Evolutionary conservation across 2,113 vertebrate species (phyloP).

Genomic region (Tragelaphus imberbis): DNA sequence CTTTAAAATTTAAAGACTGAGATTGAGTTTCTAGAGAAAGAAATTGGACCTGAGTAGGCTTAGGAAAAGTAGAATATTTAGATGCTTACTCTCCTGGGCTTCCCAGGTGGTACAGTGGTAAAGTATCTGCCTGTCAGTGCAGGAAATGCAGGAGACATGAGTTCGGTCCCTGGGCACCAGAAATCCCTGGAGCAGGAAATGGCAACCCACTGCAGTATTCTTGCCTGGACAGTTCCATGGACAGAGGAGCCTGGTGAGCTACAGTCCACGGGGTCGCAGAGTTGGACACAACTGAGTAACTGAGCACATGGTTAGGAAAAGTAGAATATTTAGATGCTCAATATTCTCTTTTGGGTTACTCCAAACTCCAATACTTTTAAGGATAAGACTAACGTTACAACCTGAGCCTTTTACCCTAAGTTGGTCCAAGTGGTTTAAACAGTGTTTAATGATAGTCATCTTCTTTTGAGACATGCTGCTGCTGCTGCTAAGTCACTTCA

Average conservation of each 20-base stretch:
- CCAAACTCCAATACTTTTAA: constrained; percentile 5
- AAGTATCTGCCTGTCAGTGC: neutral
- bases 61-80: neutral
- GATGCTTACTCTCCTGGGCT: neutral
- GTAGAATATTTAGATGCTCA: neutral
- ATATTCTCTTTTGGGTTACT: neutral
- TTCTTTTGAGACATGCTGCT: neutral
- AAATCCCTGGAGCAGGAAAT: neutral
- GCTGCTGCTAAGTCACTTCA: too few species aligned
- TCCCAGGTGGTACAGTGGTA: neutral
- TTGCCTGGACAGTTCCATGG: neutral
- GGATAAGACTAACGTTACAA: neutral
- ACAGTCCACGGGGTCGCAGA: neutral
- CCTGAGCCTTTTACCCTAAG: neutral
- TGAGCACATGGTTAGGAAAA: neutral
- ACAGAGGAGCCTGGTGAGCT: neutral
- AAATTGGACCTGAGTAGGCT: neutral
- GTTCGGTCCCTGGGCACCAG: neutral
- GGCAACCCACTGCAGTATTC: neutral
- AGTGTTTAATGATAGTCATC: constrained; percentile 8
- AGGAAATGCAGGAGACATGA: neutral
- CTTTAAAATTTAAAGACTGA: neutral
- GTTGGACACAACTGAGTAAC: neutral
- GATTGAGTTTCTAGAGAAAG: neutral
- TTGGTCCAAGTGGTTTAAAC: neutral